Evolutionary conservation across 2,888 invertebrate genomes (phyloP).

Genomic region (Rhamnusium bicolor): DNA sequence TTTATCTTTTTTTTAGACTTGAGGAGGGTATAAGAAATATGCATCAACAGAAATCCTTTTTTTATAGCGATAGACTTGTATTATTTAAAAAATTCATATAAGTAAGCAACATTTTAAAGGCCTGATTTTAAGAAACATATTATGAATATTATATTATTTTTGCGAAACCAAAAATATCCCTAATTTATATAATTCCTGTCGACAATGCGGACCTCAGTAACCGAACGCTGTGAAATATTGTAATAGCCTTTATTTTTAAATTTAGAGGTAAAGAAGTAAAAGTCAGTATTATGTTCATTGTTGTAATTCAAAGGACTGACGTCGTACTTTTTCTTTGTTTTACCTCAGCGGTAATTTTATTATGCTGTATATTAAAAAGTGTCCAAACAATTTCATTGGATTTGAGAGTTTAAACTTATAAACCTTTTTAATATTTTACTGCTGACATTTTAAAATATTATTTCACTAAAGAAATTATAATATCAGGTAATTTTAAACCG

Average conservation of each 20-base stretch:
- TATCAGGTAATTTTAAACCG: background rate
- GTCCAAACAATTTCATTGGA: background rate
- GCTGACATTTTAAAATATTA: background rate
- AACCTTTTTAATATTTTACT: background rate
- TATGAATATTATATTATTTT: too few species aligned
- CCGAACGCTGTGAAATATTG: background rate
- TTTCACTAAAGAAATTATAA: background rate
- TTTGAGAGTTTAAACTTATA: background rate
- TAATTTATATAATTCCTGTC: background rate
- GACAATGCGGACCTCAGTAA: background rate
- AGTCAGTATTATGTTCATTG: background rate
- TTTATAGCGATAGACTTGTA: too few species aligned
- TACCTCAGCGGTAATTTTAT: background rate
- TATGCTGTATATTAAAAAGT: background rate
- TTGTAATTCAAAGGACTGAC: background rate
- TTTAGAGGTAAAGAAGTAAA: background rate
- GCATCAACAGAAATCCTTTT: too few species aligned
- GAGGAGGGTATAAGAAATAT: too few species aligned
- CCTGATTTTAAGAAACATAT: too few species aligned
- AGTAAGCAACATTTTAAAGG: too few species aligned
- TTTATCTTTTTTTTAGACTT: too few species aligned
- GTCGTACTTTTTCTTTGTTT: background rate
- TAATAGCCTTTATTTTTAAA: background rate
- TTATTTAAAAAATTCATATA: too few species aligned
- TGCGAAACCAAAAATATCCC: background rate